These are phyloP conservation scores for Sander lucioperca DNA, from an alignment of 2,113 vertebrate genomes.

Conservation along the genomic window DNA sequence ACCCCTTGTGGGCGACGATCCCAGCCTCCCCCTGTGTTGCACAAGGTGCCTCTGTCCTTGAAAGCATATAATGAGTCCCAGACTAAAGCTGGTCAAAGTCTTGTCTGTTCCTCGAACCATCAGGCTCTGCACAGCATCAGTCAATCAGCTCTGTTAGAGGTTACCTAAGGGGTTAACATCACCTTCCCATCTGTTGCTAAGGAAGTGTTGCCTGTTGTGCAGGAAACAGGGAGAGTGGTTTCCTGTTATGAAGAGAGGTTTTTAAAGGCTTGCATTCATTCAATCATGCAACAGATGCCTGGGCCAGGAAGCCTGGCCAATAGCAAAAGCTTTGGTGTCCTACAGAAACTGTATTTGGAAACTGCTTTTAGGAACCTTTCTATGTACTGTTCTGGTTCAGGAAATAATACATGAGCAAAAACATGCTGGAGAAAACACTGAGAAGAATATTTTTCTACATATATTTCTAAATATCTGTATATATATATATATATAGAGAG, in stretches of 20 bases:
- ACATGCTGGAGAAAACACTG: conserved; percentile 29
- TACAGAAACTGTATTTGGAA: conserved; percentile 79
- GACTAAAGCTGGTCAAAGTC: conserved; percentile 48
- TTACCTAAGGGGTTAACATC: conserved; percentile 87
- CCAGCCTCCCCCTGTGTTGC: conserved; percentile 54
- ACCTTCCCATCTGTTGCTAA: conserved; percentile 91
- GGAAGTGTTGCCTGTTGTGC: conserved; percentile 94
- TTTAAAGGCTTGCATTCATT: conserved; percentile 91
- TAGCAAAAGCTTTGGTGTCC: conserved; percentile 78
- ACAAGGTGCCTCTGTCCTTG: conserved; percentile 78
- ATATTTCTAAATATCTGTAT: background rate
- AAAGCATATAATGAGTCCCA: conserved; percentile 42
- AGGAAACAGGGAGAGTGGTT: conserved; percentile 96
- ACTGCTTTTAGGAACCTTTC: conserved; percentile 75
- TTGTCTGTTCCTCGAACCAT: conserved; percentile 48
- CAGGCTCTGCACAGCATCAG: conserved; percentile 37
- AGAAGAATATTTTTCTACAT: background rate
- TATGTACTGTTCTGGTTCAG: conserved; percentile 51
- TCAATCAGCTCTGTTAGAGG: conserved; percentile 61
- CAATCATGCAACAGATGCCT: conserved; percentile 90
- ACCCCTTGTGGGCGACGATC: conserved; percentile 58
- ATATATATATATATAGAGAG: too few relatives aligned
- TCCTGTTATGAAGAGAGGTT: conserved; percentile 98
- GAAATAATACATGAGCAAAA: conserved; percentile 60
- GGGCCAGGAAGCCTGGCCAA: conserved; percentile 89